A percentile compares a stretch with the other conserved stretches of the same genome.
Conservation (phyloP, 2,888 invertebrate genomes). For the Coenonympha arcania region DNA sequence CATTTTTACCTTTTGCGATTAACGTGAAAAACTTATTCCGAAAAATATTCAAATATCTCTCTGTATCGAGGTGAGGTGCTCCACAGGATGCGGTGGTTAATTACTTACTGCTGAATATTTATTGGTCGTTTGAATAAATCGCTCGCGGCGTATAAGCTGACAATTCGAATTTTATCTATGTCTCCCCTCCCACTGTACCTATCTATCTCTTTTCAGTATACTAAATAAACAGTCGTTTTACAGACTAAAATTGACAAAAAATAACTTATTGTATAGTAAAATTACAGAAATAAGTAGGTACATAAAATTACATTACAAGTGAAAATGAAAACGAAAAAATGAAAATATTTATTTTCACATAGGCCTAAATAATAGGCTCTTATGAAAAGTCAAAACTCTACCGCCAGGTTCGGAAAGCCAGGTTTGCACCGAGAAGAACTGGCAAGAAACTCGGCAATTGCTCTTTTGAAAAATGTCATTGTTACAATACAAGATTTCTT, state of each 20-base stretch:
- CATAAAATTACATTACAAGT: no score
- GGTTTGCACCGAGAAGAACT: no score
- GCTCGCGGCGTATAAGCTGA: constrained; percentile 60
- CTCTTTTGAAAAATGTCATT: no score
- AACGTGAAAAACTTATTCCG: constrained; percentile 3
- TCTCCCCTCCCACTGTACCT: constrained; percentile 1
- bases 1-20: constrained; percentile 1
- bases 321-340: no score
- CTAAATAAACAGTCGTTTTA: background rate
- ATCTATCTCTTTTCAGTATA: constrained; percentile 6
- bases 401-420: no score
- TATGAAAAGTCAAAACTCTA: no score
- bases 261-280: no score
- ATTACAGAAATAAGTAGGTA: no score
- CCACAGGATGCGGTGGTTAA: constrained; percentile 50
- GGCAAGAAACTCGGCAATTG: no score
- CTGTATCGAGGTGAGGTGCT: background rate
- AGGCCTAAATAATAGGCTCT: no score
- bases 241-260: background rate
- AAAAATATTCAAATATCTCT: constrained; percentile 15
- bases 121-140: constrained; percentile 73
- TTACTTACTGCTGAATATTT: constrained; percentile 73
- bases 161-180: constrained; percentile 47
- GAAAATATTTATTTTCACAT: no score
- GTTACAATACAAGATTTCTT: no score